Percentiles rank a stretch among this genome's conserved stretches.
Evolutionary conservation across 2,113 vertebrate genomes (phyloP).

Genomic region (Elachura formosa): DNA sequence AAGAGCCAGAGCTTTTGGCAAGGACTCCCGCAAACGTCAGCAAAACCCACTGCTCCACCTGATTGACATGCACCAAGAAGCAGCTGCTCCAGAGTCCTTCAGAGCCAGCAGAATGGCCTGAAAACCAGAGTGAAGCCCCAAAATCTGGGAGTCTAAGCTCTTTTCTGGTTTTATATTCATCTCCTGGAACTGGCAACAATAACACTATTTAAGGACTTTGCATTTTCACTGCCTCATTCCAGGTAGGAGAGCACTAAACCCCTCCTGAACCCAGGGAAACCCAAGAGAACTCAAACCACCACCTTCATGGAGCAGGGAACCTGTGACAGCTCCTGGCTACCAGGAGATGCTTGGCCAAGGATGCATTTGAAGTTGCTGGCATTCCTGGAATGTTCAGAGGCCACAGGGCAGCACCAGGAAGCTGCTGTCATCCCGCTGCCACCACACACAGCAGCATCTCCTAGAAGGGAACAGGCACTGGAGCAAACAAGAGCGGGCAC

Average conservation of each 20-base stretch:
- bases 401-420: not conserved
- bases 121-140: not conserved
- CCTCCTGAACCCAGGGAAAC: not conserved
- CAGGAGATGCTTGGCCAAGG: not conserved
- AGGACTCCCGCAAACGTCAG: not conserved
- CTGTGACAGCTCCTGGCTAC: not conserved
- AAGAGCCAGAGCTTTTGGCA: slow-evolving; percentile 16
- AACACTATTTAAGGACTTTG: not conserved
- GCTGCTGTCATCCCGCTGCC: not conserved
- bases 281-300: not conserved
- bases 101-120: not conserved
- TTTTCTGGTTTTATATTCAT: not conserved
- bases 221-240: not conserved
- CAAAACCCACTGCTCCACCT: not conserved
- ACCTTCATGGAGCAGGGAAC: not conserved
- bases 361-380: not conserved
- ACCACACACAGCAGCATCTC: not conserved
- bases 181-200: not conserved
- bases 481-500: not conserved
- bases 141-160: not conserved
- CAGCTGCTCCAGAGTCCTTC: not conserved
- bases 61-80: slow-evolving; percentile 3
- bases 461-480: not conserved
- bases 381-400: not conserved
- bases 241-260: not conserved